A percentile compares a stretch with the other conserved stretches of the same genome.
phyloP scores from a whole-genome alignment of 2,113 vertebrate genomes.

The Isurus oxyrinchus region DNA sequence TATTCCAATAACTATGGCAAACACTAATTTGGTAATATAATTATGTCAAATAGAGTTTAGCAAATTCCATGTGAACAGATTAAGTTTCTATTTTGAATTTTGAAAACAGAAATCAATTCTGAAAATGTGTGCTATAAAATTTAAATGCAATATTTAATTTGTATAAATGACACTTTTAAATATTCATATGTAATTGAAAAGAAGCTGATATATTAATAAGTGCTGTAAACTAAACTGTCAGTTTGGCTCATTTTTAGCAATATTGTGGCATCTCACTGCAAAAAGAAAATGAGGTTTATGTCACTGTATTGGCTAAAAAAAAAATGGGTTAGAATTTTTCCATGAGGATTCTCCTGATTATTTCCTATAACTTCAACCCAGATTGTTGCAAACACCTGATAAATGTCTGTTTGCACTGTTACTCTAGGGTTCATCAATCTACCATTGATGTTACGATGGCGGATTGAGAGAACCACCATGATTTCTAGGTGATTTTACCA shows the following conservation, averaged over 20 bases:
- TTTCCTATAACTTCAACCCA: background rate
- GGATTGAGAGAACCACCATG: background rate
- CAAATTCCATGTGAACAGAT: background rate
- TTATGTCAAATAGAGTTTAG: background rate
- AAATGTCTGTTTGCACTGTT: background rate
- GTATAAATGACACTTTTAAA: background rate
- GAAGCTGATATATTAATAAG: background rate
- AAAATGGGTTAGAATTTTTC: background rate
- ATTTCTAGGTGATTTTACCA: background rate
- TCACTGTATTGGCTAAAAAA: background rate
- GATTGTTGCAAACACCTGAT: background rate
- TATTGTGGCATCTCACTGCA: background rate
- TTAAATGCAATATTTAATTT: background rate
- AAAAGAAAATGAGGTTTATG: background rate
- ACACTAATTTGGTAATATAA: background rate
- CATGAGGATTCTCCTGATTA: background rate
- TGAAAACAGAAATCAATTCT: background rate
- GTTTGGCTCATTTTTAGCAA: background rate
- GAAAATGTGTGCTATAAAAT: conserved; percentile 5
- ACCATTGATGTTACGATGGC: background rate
- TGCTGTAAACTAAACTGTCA: background rate
- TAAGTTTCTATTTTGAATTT: background rate
- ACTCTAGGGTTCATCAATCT: background rate
- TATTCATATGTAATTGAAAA: background rate
- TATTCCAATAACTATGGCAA: background rate